Percentiles rank a stretch among this genome's conserved stretches.
Evolutionary conservation across 1,140 invertebrate genomes (phyloP).

Genomic region (Drosophila sturtevanti): DNA sequence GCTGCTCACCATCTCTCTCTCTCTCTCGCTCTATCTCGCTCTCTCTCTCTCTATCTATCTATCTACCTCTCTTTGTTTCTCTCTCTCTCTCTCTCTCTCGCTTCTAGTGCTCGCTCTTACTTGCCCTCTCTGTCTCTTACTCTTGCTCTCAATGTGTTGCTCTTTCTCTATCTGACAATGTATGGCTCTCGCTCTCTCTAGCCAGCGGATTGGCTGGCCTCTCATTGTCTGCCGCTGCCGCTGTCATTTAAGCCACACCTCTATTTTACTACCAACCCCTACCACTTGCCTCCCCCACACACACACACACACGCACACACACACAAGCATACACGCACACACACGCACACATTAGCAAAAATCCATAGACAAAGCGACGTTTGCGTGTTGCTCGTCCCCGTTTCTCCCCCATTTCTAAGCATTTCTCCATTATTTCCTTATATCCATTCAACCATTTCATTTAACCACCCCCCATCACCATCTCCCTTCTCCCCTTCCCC

Average conservation of each 20-base stretch:
- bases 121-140: slow-evolving; percentile 29
- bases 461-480: no score
- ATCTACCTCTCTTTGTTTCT: background rate
- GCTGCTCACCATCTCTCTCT: slow-evolving; percentile 8
- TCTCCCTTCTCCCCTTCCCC: no score
- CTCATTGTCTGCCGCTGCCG: slow-evolving; percentile 64
- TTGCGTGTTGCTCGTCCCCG: slow-evolving; percentile 40
- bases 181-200: slow-evolving; percentile 38
- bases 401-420: no score
- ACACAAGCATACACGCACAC: background rate
- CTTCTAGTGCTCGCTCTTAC: slow-evolving; percentile 14
- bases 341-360: background rate
- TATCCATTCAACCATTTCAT: no score
- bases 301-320: no score
- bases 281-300: background rate
- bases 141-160: background rate
- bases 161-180: background rate
- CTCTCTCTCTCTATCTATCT: slow-evolving; percentile 4
- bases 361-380: slow-evolving; percentile 30
- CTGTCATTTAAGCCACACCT: slow-evolving; percentile 70
- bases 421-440: no score
- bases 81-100: slow-evolving; percentile 14
- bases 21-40: background rate
- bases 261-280: slow-evolving; percentile 36
- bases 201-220: slow-evolving; percentile 56